A percentile compares a stretch with the other conserved stretches of the same genome.
Conservation (phyloP, 2,113 vertebrate genomes). For the Sminthopsis crassicaudata region DNA sequence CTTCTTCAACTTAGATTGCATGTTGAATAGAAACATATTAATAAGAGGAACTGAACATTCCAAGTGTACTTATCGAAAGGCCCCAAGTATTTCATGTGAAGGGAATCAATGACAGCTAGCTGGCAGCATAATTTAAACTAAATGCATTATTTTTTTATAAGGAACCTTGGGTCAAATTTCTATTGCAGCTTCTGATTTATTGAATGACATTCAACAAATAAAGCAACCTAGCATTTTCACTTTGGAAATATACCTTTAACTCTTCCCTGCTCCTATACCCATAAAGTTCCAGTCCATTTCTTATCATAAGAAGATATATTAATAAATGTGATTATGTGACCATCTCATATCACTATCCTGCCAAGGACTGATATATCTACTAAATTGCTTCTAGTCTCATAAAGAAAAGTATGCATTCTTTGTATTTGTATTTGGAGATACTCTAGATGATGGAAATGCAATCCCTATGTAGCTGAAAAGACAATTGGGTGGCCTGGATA, state of each 20-base stretch:
- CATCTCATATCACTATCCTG: not conserved
- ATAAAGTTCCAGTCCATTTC: not conserved
- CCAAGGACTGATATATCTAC: not conserved
- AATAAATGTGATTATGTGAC: not conserved
- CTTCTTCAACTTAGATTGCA: not conserved
- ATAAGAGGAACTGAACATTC: not conserved
- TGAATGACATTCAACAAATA: not conserved
- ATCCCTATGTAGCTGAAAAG: not conserved
- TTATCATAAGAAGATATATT: not conserved
- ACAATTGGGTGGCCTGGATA: not conserved
- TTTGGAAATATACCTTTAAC: not conserved
- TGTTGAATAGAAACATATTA: not conserved
- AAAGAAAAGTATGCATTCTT: not conserved
- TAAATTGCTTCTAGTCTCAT: not conserved
- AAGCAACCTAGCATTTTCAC: not conserved
- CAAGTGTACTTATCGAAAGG: not conserved
- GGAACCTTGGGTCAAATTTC: not conserved
- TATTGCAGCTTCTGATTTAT: not conserved
- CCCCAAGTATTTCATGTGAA: not conserved
- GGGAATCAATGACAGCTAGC: not conserved
- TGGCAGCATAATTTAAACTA: not conserved
- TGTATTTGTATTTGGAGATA: not conserved
- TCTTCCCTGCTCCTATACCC: not conserved
- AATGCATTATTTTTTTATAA: not conserved
- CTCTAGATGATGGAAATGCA: not conserved